Evolutionary conservation across 2,113 vertebrate genomes (phyloP), one percentile per base, ranked within the genome.

Genomic region (Solea senegalensis): DNA sequence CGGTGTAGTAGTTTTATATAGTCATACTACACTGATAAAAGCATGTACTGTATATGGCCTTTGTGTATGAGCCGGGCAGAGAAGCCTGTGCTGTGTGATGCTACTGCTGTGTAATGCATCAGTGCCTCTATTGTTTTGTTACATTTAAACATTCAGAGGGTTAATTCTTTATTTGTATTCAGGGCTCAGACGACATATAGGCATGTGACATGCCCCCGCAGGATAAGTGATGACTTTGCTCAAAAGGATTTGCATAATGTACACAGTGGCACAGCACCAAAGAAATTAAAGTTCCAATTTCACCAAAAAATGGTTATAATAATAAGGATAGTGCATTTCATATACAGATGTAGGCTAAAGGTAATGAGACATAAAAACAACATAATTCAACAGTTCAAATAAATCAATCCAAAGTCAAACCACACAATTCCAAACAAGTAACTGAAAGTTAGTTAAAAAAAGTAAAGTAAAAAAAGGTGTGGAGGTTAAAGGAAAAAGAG

Each of bases 11-110:
- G 34, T 72, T 78, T 34, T 58, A 52, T 28, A 16, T 43, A 28
- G 27, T 26, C 68, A 69, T 44, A 65, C 34, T 56, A 44, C 26
- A 56, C 53, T 69, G 73, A 70, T 68, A 27, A 74, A 67, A 63
- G 54, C 59, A 69, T 78, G 71, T 48, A 81, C 75, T 0, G 12
- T 58, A 66, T 62, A 26, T 71, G 67, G 62, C 55, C 69, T 81
- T 86, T 85, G 81, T 85, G 50, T 66, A 45, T 74, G 71, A 53
- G 50, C 56, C 57, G 59, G 57, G 69, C 74, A 76, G 74, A 72
- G 71, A 74, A 72, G 68, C 74, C 59, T 16, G 43, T 59, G 34
- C 48, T 65, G 72, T 65, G 40, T 52, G 43, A 63, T 28, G 9
- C 52, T 16, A 55, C 9, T 55, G 53, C 45, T 49, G 59, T 74